Percentiles rank a stretch among this genome's conserved stretches.
phyloP scores from a whole-genome alignment of 1,140 invertebrate genomes.

The Drosophila melanica region DNA sequence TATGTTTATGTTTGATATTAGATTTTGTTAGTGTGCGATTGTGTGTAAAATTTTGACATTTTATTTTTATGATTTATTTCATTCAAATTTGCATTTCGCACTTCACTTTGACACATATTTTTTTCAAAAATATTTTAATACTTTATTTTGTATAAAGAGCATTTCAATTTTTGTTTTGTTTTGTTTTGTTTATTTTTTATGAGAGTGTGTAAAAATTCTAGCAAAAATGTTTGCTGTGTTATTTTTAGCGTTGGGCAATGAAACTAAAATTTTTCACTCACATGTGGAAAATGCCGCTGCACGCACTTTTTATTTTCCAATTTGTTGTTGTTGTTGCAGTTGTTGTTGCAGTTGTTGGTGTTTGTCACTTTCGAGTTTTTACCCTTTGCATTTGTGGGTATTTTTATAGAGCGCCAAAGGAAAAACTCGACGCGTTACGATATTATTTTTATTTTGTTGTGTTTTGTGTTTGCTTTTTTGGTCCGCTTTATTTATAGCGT shows the following conservation, averaged over 20 bases:
- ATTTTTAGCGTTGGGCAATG: slow-evolving; percentile 43
- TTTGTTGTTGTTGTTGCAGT: slow-evolving; percentile 27
- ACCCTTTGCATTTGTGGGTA: slow-evolving; percentile 67
- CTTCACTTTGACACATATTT: slow-evolving; percentile 60
- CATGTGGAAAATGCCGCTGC: slow-evolving; percentile 52
- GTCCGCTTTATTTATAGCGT: slow-evolving; percentile 66
- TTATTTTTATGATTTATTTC: slow-evolving; percentile 20
- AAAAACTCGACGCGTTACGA: slow-evolving; percentile 39
- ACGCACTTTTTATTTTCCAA: slow-evolving; percentile 43
- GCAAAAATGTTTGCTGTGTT: slow-evolving; percentile 39
- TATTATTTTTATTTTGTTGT: slow-evolving; percentile 53
- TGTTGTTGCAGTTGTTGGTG: slow-evolving; percentile 40
- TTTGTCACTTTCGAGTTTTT: slow-evolving; percentile 76
- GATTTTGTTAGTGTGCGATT: slow-evolving; percentile 13
- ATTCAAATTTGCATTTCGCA: slow-evolving; percentile 43
- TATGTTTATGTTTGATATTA: slow-evolving; percentile 14
- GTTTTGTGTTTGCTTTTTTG: slow-evolving; percentile 46
- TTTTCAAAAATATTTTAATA: slow-evolving; percentile 14
- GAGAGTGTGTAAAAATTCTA: slow-evolving; percentile 18
- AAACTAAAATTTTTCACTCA: slow-evolving; percentile 47
- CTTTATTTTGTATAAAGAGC: slow-evolving; percentile 32
- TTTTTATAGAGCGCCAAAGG: slow-evolving; percentile 36
- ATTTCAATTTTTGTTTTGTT: slow-evolving; percentile 9
- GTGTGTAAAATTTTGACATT: slow-evolving; percentile 8
- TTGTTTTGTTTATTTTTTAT: neutral